Evolutionary conservation across 2,113 vertebrate species (phyloP), one percentile per base, ranked within the genome.

Genomic region (Pimephales promelas): DNA sequence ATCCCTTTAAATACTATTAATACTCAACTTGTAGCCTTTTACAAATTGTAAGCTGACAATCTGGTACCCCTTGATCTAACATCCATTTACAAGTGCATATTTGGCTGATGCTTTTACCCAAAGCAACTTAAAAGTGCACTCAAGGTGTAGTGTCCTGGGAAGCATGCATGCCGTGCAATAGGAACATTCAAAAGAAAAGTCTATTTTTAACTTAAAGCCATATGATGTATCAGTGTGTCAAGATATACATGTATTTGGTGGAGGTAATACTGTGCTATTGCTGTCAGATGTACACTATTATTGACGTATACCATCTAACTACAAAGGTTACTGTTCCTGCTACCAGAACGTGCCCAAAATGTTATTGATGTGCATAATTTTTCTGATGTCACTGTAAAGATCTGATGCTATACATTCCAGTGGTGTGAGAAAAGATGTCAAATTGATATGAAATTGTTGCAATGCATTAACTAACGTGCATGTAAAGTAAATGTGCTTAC

Each of bases 121-220:
- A 70, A 70, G 20, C 66, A 43, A n/a, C 22, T n/a, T 70, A 20
- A 28, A 66, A 9, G 31, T 68, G 6, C 9, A 40, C 20, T 36
- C 34, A 70, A 43, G 36, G 10, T 43, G 13, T 43, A 43, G 36
- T 40, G 36, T 66, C 28, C 62, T 66, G 31, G 31, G 31, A 20
- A 66, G 34, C 31, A 66, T 43, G 75, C 54, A 77, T 59, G 54
- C 54, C 14, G 34, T 56, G 47, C 47, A 75, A 75, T 31, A 34
- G 73, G 31, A 36, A 22, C 10, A 3, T 75, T 56, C 20, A 36
- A 56, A 76, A 36, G 2, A 36, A 72, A 73, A 4, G 34, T 56
- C 18, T 64, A 28, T 54, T 66, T 73, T 76, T 47, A 49, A 66
- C 28, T 26, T 79, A 61, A 86, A 86, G 85, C 81, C 75, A 83